These are phyloP conservation scores for Prunella strophiata DNA, from an alignment of 2,797 vertebrate genomes.

Conservation along the genomic window DNA sequence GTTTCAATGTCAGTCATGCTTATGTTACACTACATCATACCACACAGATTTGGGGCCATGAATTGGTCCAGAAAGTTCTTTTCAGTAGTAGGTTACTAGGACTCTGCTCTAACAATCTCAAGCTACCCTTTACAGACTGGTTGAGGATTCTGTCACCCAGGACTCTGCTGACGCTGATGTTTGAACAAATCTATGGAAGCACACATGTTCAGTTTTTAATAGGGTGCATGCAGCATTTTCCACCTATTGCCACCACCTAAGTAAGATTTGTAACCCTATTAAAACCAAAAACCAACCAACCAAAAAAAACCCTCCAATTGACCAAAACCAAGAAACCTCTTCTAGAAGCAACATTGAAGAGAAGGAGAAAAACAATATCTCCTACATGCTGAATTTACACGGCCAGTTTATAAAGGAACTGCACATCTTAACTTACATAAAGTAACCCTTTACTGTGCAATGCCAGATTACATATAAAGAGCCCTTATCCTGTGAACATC, in stretches of 20 bases:
- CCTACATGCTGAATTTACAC: neutral
- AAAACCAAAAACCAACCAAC: neutral
- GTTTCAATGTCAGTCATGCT: neutral
- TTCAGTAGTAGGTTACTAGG: neutral
- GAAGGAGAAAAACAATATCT: neutral
- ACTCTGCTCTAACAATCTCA: neutral
- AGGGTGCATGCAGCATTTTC: neutral
- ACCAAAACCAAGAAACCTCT: neutral
- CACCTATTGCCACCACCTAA: neutral
- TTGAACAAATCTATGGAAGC: neutral
- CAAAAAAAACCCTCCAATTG: neutral
- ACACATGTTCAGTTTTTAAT: neutral
- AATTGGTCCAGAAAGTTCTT: neutral
- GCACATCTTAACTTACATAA: slow-evolving; percentile 17
- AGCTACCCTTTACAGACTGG: neutral
- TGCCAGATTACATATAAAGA: slow-evolving; percentile 40
- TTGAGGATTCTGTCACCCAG: neutral
- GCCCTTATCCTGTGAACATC: slow-evolving; percentile 29
- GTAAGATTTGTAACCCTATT: neutral
- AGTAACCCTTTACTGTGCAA: neutral
- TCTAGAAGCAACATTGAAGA: neutral
- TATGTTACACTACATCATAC: neutral
- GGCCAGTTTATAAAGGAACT: slow-evolving; percentile 1
- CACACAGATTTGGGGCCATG: neutral
- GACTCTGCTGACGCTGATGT: neutral